Percentiles rank a stretch among this genome's conserved stretches.
phyloP scores from a whole-genome alignment of 1,140 invertebrate species.

The Apis florea region DNA sequence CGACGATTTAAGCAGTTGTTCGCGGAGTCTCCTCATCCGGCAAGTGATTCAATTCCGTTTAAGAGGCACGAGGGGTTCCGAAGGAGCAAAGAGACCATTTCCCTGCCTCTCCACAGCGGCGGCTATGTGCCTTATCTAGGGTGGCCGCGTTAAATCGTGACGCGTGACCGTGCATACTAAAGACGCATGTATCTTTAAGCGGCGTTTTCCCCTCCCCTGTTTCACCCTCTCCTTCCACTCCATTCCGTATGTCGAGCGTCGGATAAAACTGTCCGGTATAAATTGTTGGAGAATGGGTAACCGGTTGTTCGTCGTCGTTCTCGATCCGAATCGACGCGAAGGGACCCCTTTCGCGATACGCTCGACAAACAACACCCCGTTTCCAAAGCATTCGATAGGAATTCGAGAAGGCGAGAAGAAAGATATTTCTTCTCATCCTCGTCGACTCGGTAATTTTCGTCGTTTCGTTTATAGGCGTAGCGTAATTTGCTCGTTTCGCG shows the following conservation, averaged over 20 bases:
- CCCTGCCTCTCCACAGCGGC: constrained; percentile 26
- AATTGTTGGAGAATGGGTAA: constrained; percentile 25
- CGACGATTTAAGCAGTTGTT: constrained; percentile 32
- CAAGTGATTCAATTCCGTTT: constrained; percentile 67
- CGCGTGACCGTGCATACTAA: constrained; percentile 76
- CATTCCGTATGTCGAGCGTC: constrained; percentile 68
- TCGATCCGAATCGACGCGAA: not conserved
- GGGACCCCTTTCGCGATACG: not conserved
- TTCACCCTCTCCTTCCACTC: constrained; percentile 53
- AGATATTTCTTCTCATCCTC: not conserved
- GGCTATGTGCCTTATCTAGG: constrained; percentile 73
- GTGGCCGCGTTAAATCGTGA: constrained; percentile 73
- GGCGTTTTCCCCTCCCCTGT: constrained; percentile 12
- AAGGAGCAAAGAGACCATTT: constrained; percentile 52
- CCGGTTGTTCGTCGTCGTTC: not conserved
- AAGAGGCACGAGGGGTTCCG: constrained; percentile 56
- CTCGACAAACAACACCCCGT: not conserved
- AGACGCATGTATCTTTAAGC: constrained; percentile 48
- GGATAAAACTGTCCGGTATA: constrained; percentile 66
- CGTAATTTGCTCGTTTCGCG: not conserved
- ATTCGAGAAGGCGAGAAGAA: not conserved
- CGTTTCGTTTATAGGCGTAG: too few species aligned
- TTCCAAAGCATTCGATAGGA: not conserved
- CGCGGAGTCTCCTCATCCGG: constrained; percentile 22
- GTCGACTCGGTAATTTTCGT: too few species aligned